phyloP scores from a whole-genome alignment of 2,113 vertebrate species.

The Pongo pygmaeus region DNA sequence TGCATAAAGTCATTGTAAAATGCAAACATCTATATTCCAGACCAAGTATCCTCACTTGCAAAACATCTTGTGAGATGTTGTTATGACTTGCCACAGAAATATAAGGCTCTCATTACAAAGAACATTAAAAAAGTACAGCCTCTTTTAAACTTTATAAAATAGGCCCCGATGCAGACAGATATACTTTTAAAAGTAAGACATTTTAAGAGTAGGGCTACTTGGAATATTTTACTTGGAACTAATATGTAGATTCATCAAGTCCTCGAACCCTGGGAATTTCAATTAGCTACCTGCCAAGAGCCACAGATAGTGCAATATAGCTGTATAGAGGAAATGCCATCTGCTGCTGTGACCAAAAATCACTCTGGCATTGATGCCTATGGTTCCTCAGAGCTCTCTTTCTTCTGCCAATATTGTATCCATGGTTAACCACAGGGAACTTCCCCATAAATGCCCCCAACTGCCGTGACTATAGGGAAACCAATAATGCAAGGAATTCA shows the following conservation, averaged over 20 bases:
- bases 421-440: slow-evolving; percentile 38
- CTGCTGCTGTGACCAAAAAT: slow-evolving; percentile 60
- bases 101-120: slow-evolving; percentile 58
- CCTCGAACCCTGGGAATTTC: slow-evolving; percentile 59
- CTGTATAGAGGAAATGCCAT: slow-evolving; percentile 42
- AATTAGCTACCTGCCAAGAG: slow-evolving; percentile 69
- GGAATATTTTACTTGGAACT: slow-evolving; percentile 66
- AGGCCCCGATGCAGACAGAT: slow-evolving; percentile 45
- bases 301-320: slow-evolving; percentile 40
- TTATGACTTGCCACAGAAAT: slow-evolving; percentile 59
- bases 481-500: not conserved
- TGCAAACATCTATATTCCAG: slow-evolving; percentile 52
- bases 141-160: slow-evolving; percentile 51
- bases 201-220: slow-evolving; percentile 53
- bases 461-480: not conserved
- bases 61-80: slow-evolving; percentile 55
- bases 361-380: slow-evolving; percentile 27
- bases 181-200: slow-evolving; percentile 36
- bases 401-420: not conserved
- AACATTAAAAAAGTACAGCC: slow-evolving; percentile 41
- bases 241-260: slow-evolving; percentile 58
- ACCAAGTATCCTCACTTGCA: slow-evolving; percentile 54
- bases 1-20: slow-evolving; percentile 51
- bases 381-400: slow-evolving; percentile 35
- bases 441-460: not conserved